phyloP scores from a whole-genome alignment of 2,888 invertebrate genomes.

The Athalia rosae region DNA sequence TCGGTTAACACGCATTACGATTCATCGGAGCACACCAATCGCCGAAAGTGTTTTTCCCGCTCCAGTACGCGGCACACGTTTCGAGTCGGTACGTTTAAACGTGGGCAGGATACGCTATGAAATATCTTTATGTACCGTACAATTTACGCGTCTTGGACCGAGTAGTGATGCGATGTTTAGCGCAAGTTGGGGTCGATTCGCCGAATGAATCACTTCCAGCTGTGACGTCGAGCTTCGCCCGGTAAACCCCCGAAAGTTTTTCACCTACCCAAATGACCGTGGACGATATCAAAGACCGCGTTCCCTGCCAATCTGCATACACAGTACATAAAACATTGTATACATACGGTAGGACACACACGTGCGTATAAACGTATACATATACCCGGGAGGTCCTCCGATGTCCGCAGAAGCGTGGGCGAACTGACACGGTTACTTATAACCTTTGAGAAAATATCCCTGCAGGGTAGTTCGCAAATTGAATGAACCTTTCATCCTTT shows the following conservation, averaged over 20 bases:
- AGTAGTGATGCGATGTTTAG: conserved; percentile 1
- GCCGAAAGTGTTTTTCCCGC: conserved; percentile 13
- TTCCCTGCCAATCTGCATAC: not conserved
- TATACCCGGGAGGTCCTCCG: not conserved
- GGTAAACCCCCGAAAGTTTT: no score
- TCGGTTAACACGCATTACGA: not conserved
- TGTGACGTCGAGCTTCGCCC: conserved; percentile 1
- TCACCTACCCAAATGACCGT: no score
- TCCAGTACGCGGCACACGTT: not conserved
- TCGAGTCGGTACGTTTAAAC: not conserved
- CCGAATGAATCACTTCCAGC: conserved; percentile 35
- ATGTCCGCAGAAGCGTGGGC: conserved; percentile 5
- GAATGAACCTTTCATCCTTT: conserved; percentile 16
- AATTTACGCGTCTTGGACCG: not conserved
- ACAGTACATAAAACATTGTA: not conserved
- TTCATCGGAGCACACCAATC: not conserved
- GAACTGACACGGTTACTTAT: conserved; percentile 22
- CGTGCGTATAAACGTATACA: not conserved
- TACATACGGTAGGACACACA: not conserved
- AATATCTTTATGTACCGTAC: no score
- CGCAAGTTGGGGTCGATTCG: conserved; percentile 22
- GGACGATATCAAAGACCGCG: no score
- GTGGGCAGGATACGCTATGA: not conserved
- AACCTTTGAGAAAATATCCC: conserved; percentile 2
- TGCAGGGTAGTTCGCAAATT: conserved; percentile 15